These are phyloP conservation scores for Monarcha castaneiventris DNA, from an alignment of 2,113 vertebrate species.

Conservation along the genomic window DNA sequence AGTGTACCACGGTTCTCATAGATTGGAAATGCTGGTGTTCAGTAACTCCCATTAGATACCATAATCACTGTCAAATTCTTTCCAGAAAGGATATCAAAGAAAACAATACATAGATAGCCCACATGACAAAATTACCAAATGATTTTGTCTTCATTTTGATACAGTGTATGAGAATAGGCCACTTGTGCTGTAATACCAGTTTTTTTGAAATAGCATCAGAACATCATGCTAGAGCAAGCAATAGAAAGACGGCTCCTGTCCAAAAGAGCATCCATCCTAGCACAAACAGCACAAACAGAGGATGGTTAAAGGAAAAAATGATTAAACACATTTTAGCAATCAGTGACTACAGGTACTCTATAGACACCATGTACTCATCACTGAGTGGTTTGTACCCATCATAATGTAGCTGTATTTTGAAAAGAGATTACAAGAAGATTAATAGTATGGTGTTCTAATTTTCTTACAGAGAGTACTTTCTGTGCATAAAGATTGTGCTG, in stretches of 20 bases:
- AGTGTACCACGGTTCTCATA: not conserved
- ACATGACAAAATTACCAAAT: not conserved
- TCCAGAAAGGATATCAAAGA: not conserved
- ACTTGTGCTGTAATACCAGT: not conserved
- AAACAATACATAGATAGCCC: not conserved
- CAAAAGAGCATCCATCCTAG: not conserved
- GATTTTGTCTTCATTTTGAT: not conserved
- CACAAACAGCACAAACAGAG: not conserved
- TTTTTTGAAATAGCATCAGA: not conserved
- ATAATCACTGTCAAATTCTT: not conserved
- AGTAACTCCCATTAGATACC: not conserved
- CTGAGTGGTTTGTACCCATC: not conserved
- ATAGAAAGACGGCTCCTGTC: not conserved
- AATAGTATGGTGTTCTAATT: not conserved
- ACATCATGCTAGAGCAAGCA: not conserved
- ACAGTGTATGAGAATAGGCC: not conserved
- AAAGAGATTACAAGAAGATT: not conserved
- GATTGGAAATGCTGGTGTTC: not conserved
- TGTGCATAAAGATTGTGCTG: not conserved
- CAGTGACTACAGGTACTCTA: not conserved
- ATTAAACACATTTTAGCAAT: not conserved
- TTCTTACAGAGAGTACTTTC: not conserved
- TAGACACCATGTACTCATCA: not conserved
- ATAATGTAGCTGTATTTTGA: not conserved
- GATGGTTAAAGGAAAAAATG: not conserved